These are phyloP conservation scores for Eptesicus fuscus DNA, from an alignment of 2,113 vertebrate genomes.

Conservation along the genomic window DNA sequence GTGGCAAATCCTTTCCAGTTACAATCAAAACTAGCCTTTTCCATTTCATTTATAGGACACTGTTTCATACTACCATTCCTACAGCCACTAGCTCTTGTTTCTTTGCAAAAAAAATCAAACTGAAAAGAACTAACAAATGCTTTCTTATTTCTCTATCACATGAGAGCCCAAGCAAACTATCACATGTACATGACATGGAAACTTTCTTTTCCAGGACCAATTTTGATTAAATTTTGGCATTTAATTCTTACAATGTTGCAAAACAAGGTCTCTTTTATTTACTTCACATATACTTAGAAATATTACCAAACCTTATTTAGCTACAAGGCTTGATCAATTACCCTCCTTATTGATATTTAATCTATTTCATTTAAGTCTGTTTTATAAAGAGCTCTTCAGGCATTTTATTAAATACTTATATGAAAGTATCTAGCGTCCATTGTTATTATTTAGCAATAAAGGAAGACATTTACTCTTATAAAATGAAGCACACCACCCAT, in stretches of 20 bases:
- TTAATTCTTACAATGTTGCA: neutral
- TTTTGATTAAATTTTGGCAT: neutral
- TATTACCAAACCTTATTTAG: neutral
- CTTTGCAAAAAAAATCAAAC: neutral
- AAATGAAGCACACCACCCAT: neutral
- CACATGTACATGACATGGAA: neutral
- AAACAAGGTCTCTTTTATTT: neutral
- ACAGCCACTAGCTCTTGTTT: neutral
- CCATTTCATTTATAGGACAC: neutral
- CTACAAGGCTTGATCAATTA: neutral
- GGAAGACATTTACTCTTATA: neutral
- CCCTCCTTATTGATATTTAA: neutral
- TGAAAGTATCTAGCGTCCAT: neutral
- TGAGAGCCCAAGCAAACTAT: neutral
- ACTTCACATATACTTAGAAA: neutral
- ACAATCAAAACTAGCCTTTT: neutral
- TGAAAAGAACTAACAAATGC: neutral
- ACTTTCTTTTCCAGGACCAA: neutral
- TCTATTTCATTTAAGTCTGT: neutral
- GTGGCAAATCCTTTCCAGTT: neutral
- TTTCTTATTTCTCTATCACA: neutral
- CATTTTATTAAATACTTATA: constrained; percentile 15
- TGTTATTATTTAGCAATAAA: constrained; percentile 14
- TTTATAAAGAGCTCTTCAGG: neutral
- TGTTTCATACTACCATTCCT: neutral